Percentiles rank a stretch among this genome's conserved stretches.
phyloP scores from a whole-genome alignment of 2,113 vertebrate species.

The Todiramphus saurophagus region DNA sequence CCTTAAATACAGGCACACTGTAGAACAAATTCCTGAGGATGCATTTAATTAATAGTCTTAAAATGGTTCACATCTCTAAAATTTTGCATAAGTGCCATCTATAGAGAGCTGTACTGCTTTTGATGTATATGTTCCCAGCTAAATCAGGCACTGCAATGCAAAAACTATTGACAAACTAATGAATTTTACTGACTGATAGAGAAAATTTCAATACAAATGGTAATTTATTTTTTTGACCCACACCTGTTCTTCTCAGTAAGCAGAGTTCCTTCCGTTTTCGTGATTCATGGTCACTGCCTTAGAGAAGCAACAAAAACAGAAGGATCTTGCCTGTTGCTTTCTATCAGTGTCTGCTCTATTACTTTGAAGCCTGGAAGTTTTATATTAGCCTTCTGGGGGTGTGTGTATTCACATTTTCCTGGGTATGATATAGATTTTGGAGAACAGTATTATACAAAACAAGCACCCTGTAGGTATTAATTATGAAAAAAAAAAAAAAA shows the following conservation, averaged over 20 bases:
- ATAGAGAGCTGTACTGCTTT: background rate
- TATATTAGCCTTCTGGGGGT: background rate
- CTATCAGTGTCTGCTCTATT: background rate
- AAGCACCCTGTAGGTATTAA: background rate
- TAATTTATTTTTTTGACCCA: background rate
- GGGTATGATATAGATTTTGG: background rate
- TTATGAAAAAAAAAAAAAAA: background rate
- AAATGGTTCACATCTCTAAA: background rate
- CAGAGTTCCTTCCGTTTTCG: background rate
- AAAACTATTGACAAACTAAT: background rate
- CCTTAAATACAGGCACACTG: background rate
- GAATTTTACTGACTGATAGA: background rate
- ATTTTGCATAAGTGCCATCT: background rate
- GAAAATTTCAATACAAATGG: background rate
- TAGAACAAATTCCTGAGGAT: background rate
- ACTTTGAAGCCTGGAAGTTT: background rate
- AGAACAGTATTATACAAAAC: background rate
- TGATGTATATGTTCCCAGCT: background rate
- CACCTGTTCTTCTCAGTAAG: background rate
- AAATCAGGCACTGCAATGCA: background rate
- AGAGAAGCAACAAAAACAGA: background rate
- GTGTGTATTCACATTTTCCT: fast-evolving
- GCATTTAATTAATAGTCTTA: background rate
- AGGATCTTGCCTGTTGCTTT: background rate
- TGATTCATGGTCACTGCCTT: background rate